Conservation (phyloP, 2,113 vertebrate species). For the Ardeotis arabs region DNA sequence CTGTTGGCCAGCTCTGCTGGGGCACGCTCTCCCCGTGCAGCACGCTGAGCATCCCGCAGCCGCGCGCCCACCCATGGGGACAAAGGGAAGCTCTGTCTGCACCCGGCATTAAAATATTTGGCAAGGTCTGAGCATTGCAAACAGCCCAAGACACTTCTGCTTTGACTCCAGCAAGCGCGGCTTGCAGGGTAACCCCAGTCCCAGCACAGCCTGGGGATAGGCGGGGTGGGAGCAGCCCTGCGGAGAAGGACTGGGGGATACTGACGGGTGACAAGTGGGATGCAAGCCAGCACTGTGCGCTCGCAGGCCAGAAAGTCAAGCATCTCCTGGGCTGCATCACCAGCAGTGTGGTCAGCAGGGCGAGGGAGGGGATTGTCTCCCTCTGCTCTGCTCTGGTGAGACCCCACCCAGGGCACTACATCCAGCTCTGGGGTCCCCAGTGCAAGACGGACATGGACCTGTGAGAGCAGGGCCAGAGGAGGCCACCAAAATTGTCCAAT, state of each 20-base stretch:
- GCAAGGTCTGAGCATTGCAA: background rate
- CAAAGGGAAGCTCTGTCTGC: conserved; percentile 25
- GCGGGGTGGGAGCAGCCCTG: background rate
- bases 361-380: background rate
- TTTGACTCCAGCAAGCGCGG: background rate
- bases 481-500: background rate
- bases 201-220: background rate
- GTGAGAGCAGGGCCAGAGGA: background rate
- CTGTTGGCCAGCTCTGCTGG: rapidly evolving
- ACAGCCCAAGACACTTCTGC: background rate
- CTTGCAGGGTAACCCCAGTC: background rate
- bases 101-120: background rate
- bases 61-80: background rate
- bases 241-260: rapidly evolving
- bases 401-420: background rate
- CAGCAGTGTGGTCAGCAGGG: rapidly evolving
- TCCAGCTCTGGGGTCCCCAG: background rate
- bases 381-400: background rate
- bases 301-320: rapidly evolving
- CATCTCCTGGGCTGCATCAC: background rate
- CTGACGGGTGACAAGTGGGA: background rate
- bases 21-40: background rate
- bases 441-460: background rate
- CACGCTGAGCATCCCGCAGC: background rate
- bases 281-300: rapidly evolving